Conservation (phyloP, 2,113 vertebrate genomes). For the Hystrix cristata region DNA sequence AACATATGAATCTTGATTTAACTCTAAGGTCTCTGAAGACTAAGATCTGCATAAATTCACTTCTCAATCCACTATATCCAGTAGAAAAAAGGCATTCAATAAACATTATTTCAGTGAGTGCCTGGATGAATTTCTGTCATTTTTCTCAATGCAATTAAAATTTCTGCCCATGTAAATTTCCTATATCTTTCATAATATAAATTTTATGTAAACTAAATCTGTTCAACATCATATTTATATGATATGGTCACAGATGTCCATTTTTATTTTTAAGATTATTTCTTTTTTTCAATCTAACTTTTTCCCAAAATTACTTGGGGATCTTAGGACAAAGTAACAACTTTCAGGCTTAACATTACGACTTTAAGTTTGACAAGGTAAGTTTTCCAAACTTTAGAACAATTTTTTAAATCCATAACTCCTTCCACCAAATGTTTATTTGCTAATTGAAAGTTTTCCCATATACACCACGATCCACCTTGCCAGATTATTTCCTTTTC, state of each 20-base stretch:
- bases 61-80: not conserved
- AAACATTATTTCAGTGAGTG: not conserved
- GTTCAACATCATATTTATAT: conserved; percentile 22
- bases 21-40: not conserved
- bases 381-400: conserved; percentile 15
- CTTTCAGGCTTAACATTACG: not conserved
- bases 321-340: not conserved
- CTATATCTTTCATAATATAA: not conserved
- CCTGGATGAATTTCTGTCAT: not conserved
- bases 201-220: not conserved
- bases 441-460: not conserved
- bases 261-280: conserved; percentile 17
- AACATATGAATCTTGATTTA: not conserved
- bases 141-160: not conserved
- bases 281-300: conserved; percentile 20
- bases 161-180: not conserved
- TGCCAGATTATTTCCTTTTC: not conserved
- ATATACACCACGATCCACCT: not conserved
- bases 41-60: not conserved
- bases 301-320: not conserved
- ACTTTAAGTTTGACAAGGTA: not conserved
- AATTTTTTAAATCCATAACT: not conserved
- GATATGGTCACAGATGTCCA: not conserved
- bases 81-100: not conserved
- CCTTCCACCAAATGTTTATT: not conserved